Conservation (phyloP, 2,113 vertebrate genomes). For the Gambusia affinis region DNA sequence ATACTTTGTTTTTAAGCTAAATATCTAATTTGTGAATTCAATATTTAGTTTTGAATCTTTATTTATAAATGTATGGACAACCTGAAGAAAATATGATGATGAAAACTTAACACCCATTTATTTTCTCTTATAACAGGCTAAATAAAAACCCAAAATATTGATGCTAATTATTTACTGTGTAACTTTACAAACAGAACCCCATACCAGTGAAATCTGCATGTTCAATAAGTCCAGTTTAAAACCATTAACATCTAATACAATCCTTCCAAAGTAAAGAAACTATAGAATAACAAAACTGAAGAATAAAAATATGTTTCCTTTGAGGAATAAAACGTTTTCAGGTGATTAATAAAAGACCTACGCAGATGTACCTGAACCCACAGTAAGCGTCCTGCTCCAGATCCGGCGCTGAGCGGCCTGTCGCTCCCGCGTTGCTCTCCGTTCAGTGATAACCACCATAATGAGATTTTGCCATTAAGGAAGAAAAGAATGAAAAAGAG, state of each 20-base stretch:
- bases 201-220: too few species aligned
- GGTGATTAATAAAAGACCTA: not conserved
- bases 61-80: too few species aligned
- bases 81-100: too few species aligned
- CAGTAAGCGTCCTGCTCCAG: slow-evolving; percentile 44
- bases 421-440: slow-evolving; percentile 37
- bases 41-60: too few species aligned
- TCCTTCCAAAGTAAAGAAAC: not conserved
- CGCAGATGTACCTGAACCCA: slow-evolving; percentile 18
- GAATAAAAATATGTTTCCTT: not conserved
- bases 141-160: too few species aligned
- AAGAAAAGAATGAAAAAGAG: slow-evolving; percentile 65
- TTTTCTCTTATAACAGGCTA: too few species aligned
- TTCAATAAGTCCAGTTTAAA: not conserved
- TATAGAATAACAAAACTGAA: too few species aligned
- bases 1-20: too few species aligned
- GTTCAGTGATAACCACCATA: slow-evolving; percentile 63
- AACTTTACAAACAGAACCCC: too few species aligned
- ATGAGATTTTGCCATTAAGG: slow-evolving; percentile 73
- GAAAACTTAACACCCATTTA: too few species aligned
- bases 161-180: too few species aligned
- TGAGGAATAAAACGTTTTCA: not conserved
- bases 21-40: too few species aligned
- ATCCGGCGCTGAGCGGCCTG: slow-evolving; percentile 11
- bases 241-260: not conserved